Evolutionary conservation across 1,140 invertebrate genomes (phyloP).

Genomic region (Temnothorax nylanderi): DNA sequence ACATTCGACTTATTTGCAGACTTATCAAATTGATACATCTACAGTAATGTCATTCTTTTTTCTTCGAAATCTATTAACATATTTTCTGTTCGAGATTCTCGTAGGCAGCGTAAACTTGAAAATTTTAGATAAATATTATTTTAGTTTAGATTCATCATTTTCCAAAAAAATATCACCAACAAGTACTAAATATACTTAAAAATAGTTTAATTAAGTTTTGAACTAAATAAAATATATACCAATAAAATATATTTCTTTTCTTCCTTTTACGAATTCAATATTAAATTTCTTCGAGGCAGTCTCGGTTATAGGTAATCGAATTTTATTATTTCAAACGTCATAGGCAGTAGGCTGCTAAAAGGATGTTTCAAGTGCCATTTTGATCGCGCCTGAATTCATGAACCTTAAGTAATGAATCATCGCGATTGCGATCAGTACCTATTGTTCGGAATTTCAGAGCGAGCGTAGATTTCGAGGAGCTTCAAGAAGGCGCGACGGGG

Average conservation of each 20-base stretch:
- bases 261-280: not conserved
- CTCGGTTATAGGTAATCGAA: constrained; percentile 54
- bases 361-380: constrained; percentile 48
- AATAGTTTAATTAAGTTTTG: not conserved
- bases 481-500: constrained; percentile 22
- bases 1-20: not conserved
- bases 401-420: constrained; percentile 8
- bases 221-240: not conserved
- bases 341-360: constrained; percentile 27
- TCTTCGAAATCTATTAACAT: not conserved
- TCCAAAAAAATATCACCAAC: not conserved
- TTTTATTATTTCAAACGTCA: constrained; percentile 55
- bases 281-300: constrained; percentile 37
- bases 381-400: constrained; percentile 4
- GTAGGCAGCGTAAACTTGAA: not conserved
- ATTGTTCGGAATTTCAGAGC: constrained; percentile 5
- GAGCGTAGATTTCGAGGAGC: constrained; percentile 22
- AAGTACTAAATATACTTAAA: not conserved
- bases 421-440: not conserved
- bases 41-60: not conserved
- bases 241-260: not conserved
- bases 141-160: not conserved
- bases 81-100: not conserved
- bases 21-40: not conserved
- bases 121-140: not conserved